Percentiles rank a stretch among this genome's conserved stretches.
These are phyloP conservation scores for Masticophis lateralis DNA, from an alignment of 2,797 vertebrate genomes.

Conservation along the genomic window DNA sequence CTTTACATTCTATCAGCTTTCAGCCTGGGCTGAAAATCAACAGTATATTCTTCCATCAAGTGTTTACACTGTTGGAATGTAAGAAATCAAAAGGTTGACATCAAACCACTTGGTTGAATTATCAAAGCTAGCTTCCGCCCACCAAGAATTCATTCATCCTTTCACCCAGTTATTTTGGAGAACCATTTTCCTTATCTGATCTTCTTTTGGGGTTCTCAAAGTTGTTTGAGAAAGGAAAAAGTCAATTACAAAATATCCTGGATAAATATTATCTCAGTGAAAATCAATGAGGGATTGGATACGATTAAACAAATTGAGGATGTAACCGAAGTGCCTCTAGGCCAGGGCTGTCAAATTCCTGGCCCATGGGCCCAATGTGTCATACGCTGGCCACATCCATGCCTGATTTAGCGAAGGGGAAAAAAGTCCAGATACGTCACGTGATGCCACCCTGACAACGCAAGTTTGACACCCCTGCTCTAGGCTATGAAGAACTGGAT, in stretches of 20 bases:
- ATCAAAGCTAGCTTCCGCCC: neutral
- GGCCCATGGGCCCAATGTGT: too few relatives aligned
- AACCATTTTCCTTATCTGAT: neutral
- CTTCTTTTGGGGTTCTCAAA: neutral
- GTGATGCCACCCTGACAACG: too few relatives aligned
- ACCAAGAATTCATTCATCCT: neutral
- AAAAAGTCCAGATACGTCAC: too few relatives aligned
- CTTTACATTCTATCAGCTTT: neutral
- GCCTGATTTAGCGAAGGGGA: too few relatives aligned
- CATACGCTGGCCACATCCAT: too few relatives aligned
- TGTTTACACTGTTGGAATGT: neutral
- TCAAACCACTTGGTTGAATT: neutral
- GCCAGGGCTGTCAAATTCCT: too few relatives aligned
- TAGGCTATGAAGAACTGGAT: neutral
- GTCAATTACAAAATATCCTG: neutral
- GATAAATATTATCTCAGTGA: neutral
- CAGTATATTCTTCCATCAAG: neutral
- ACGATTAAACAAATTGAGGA: neutral
- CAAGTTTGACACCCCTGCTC: too few relatives aligned
- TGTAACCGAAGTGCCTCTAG: neutral
- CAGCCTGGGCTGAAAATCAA: neutral
- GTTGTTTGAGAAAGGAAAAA: neutral
- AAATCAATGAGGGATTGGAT: neutral
- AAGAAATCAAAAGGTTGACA: neutral
- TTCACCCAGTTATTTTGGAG: neutral